phyloP scores from a whole-genome alignment of 2,113 vertebrate genomes.

The Sebastes fasciatus region DNA sequence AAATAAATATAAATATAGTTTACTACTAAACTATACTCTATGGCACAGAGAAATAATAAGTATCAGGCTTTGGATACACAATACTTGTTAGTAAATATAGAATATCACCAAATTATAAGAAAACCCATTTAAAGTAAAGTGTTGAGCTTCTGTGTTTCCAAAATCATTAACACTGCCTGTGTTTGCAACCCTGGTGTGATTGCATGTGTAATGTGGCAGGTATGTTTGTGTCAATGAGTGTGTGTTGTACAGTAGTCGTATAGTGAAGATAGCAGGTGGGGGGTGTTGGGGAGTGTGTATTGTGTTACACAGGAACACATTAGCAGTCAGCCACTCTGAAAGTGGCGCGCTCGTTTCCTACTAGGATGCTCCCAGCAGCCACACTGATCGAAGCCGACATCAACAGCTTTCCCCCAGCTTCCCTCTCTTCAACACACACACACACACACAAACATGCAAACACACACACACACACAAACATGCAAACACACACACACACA shows the following conservation, averaged over 20 bases:
- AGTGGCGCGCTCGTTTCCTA: conserved; percentile 50
- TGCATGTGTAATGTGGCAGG: conserved; percentile 23
- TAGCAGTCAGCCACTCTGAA: conserved; percentile 67
- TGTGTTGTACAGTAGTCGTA: not conserved
- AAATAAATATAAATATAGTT: too few relatives aligned
- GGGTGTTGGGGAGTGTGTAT: conserved; percentile 32
- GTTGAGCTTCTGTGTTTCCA: conserved; percentile 9
- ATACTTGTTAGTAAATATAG: too few relatives aligned
- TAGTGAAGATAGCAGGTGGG: conserved; percentile 2
- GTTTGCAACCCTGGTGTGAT: conserved; percentile 4
- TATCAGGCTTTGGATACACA: too few relatives aligned
- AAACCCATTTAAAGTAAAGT: not conserved
- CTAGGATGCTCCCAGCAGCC: conserved; percentile 65
- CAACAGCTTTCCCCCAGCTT: conserved; percentile 41
- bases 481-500: conserved; percentile 8
- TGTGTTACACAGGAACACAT: conserved; percentile 73
- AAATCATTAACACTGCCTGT: not conserved
- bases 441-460: conserved; percentile 5
- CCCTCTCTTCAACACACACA: conserved; percentile 6
- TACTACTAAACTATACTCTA: too few relatives aligned
- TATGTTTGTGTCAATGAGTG: not conserved
- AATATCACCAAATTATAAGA: not conserved
- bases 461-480: conserved; percentile 14
- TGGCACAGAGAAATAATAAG: too few relatives aligned
- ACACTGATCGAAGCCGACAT: conserved; percentile 60